Conservation (phyloP, 2,888 invertebrate genomes). For the Erynnis tages region DNA sequence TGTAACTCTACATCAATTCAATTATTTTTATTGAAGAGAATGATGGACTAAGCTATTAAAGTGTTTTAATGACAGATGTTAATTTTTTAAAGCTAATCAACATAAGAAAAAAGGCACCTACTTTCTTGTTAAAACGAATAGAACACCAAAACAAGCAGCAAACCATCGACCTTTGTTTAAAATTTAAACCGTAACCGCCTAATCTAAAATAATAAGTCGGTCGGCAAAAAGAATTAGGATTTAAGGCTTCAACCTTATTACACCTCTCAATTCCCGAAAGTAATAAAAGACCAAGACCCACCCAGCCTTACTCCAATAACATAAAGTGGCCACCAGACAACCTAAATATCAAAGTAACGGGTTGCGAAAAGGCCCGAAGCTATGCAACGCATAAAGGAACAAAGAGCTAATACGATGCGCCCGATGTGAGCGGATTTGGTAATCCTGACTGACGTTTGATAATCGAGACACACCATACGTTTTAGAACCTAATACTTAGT, state of each 20-base stretch:
- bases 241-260: not conserved
- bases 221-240: not conserved
- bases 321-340: not conserved
- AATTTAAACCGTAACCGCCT: too few species aligned
- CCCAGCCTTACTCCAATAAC: not conserved
- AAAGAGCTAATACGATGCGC: conserved; percentile 14
- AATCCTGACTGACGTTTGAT: conserved; percentile 37
- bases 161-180: too few species aligned
- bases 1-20: not conserved
- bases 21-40: conserved; percentile 4
- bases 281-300: not conserved
- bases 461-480: conserved; percentile 22
- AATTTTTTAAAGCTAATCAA: too few species aligned
- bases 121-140: too few species aligned
- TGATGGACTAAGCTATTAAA: too few species aligned
- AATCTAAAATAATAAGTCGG: too few species aligned
- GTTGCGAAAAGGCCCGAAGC: conserved; percentile 18
- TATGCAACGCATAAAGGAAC: conserved; percentile 21
- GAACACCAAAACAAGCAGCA: too few species aligned
- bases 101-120: too few species aligned
- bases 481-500: too few species aligned
- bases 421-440: conserved; percentile 23
- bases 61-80: too few species aligned
- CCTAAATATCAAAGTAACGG: conserved; percentile 17
- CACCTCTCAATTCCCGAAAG: not conserved